Evolutionary conservation across 2,113 vertebrate genomes (phyloP).

Genomic region (Morphnarchus princeps): DNA sequence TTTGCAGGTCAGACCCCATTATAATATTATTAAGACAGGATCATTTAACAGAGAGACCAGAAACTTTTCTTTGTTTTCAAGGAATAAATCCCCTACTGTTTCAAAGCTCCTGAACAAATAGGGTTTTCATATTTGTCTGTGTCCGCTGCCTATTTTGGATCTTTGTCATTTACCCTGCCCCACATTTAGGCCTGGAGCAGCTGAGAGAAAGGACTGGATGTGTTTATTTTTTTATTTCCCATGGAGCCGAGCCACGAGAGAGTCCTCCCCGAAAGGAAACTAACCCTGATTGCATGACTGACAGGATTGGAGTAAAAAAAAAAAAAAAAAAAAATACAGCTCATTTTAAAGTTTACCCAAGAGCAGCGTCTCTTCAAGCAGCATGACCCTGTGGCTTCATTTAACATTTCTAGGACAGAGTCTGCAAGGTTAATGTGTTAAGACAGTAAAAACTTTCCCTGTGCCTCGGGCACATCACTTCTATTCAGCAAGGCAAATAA

Average conservation of each 20-base stretch:
- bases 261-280: not conserved
- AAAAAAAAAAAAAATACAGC: not conserved
- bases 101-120: constrained; percentile 10
- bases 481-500: constrained; percentile 66
- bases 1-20: not conserved
- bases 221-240: constrained; percentile 22
- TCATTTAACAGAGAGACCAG: not conserved
- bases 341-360: constrained; percentile 18
- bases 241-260: fast-evolving
- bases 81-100: not conserved
- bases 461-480: constrained; percentile 49
- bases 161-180: not conserved
- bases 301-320: not conserved
- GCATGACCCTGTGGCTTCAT: not conserved
- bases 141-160: not conserved
- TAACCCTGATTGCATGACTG: not conserved
- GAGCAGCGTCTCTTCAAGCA: not conserved
- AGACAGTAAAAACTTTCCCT: constrained; percentile 58
- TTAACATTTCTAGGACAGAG: constrained; percentile 29
- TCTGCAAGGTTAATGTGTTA: constrained; percentile 37
- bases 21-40: not conserved
- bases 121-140: not conserved
- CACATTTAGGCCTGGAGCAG: not conserved
- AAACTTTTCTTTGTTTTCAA: not conserved
- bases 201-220: constrained; percentile 3